These are phyloP conservation scores for Nyctibius bracteatus DNA, from an alignment of 2,113 vertebrate genomes.

Conservation along the genomic window DNA sequence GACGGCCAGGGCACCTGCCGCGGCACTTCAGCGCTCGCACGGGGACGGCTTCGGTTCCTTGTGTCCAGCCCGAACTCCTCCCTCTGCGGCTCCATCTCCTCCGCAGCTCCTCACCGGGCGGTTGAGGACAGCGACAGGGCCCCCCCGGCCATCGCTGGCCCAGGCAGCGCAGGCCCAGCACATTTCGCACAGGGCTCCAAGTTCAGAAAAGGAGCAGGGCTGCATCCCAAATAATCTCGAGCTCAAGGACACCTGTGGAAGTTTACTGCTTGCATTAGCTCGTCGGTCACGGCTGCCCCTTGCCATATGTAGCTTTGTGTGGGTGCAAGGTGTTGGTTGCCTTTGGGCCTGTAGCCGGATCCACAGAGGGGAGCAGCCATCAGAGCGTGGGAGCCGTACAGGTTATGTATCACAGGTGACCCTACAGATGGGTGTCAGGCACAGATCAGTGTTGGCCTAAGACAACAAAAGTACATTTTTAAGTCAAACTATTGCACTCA, in stretches of 20 bases:
- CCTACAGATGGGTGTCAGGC: rapidly evolving
- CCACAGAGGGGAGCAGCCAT: neutral
- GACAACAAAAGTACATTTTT: neutral
- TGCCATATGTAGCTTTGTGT: rapidly evolving
- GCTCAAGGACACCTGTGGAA: neutral
- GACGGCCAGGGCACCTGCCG: neutral
- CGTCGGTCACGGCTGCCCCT: rapidly evolving
- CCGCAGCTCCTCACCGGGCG: neutral
- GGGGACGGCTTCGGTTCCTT: too few relatives aligned
- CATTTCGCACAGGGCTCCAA: rapidly evolving
- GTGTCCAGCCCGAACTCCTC: rapidly evolving
- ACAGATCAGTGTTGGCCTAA: too few relatives aligned
- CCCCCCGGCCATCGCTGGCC: too few relatives aligned
- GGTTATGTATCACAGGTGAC: rapidly evolving
- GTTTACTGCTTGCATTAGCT: rapidly evolving
- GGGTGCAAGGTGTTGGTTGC: neutral
- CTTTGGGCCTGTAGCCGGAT: neutral
- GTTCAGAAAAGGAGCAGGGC: rapidly evolving
- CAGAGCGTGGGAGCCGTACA: rapidly evolving
- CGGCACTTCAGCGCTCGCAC: neutral
- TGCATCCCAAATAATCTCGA: rapidly evolving
- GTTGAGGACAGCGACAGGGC: rapidly evolving
- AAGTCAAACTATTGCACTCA: too few relatives aligned
- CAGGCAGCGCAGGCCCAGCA: rapidly evolving
- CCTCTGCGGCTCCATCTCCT: neutral